A percentile compares a stretch with the other conserved stretches of the same genome.
Conservation (phyloP, 2,113 vertebrate species). For the Cranoglanis bouderius region DNA sequence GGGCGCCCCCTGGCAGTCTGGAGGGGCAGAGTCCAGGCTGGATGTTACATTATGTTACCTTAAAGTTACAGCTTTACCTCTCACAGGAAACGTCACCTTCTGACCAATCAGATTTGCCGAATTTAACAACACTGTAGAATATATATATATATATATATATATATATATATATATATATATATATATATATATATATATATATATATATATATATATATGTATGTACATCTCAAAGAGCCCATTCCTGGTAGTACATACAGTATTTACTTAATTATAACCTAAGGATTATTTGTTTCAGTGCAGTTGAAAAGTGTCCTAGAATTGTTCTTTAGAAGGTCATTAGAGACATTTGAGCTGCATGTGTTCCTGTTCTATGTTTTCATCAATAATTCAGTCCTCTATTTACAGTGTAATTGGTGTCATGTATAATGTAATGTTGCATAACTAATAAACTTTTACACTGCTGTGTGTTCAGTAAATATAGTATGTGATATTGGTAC, state of each 20-base stretch:
- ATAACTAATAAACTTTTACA: background rate
- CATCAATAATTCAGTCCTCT: conserved; percentile 7
- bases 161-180: too few species aligned
- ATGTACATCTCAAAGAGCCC: background rate
- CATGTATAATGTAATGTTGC: background rate
- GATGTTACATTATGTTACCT: background rate
- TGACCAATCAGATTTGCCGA: background rate
- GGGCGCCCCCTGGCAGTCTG: background rate
- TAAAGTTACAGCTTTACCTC: background rate
- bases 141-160: too few species aligned
- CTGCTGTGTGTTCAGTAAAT: background rate
- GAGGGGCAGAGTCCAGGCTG: background rate
- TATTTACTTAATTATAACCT: background rate
- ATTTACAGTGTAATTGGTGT: background rate
- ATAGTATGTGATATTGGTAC: background rate
- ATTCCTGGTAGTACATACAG: background rate
- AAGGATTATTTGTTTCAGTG: background rate
- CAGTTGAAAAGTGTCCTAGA: background rate
- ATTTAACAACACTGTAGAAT: background rate
- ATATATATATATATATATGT: too few species aligned
- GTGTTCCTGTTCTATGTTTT: background rate
- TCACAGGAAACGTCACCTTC: background rate
- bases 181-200: too few species aligned
- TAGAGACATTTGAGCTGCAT: background rate
- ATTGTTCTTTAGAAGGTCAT: background rate